phyloP scores from a whole-genome alignment of 2,888 invertebrate species.

The Orthosia cruda region DNA sequence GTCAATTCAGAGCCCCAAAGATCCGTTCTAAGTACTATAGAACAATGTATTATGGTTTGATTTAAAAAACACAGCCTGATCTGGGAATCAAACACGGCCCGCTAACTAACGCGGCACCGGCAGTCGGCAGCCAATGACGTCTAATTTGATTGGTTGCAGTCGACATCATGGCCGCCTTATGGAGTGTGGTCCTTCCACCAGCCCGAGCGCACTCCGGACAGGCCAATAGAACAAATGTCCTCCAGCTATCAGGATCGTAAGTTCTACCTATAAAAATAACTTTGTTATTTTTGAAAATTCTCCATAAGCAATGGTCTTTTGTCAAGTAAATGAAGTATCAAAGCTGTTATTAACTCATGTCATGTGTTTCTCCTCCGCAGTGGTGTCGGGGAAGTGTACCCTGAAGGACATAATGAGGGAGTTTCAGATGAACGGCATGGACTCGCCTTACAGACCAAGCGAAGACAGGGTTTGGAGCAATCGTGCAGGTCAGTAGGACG shows the following conservation, averaged over 20 bases:
- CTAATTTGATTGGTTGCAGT: slow-evolving; percentile 45
- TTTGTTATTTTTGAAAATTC: neutral
- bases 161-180: slow-evolving; percentile 69
- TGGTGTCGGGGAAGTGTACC: slow-evolving; percentile 74
- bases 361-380: slow-evolving; percentile 60
- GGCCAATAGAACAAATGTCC: slow-evolving; percentile 61
- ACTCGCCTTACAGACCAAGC: slow-evolving; percentile 85
- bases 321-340: neutral
- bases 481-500: slow-evolving; percentile 59
- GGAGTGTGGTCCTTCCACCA: slow-evolving; percentile 63
- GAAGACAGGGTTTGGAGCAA: slow-evolving; percentile 73
- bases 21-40: too few species aligned
- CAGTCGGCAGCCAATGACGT: neutral
- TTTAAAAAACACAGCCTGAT: too few species aligned
- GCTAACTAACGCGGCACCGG: neutral
- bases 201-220: slow-evolving; percentile 39
- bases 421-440: slow-evolving; percentile 91
- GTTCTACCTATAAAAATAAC: slow-evolving; percentile 24
- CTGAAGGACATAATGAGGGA: slow-evolving; percentile 90
- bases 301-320: neutral
- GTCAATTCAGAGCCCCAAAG: too few species aligned
- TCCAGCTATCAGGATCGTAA: slow-evolving; percentile 76
- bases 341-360: neutral
- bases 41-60: too few species aligned
- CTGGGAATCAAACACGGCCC: too few species aligned